Base-by-base conservation (phyloP, 1,140 invertebrate species). In the Thaumetopoea pityocampa region DNA sequence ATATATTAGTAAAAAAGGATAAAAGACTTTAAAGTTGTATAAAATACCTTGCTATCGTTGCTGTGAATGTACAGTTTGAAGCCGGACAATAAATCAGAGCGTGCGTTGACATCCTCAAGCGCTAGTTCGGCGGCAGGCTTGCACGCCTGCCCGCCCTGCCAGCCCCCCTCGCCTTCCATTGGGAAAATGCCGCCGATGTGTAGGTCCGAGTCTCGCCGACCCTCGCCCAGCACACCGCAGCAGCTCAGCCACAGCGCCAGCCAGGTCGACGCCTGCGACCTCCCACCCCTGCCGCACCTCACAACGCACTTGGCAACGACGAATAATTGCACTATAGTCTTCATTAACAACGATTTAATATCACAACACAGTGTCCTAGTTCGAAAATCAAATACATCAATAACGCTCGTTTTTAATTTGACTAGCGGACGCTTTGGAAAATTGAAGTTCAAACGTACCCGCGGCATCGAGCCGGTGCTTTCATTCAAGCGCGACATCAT, bases 111-210 rank as follows among this genome's bases (percentile, higher is more conserved):
- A 87, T 99, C 97, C 55, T 96, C 92, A 47, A 99, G 87, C 5
- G 98, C 98, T 79, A 99, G 90, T 74, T 94, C 90, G 27, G 97
- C 97, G 9, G 98, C 97, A 24, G 97, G 97, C 89, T 95, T 94
- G 72, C 96, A 97, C 1, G 95, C 95, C 88, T 96, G 94, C 6
- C 96, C 95, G 37, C 96, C 95, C 77, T 97, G 92, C 96, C 98
- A 98, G 36, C 97, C 96, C 34, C 96, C 97, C 69, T 96, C 92
- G 5, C 96, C 96, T 35, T 89, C 92, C 79, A 98, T 99, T 2
- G 98, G 98, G 86, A 99, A 99, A 56, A 99, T 98, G 10, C 96
- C 98, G 28, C 96, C 98, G 77, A 99, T 98, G 80, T 99, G 96
- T 44, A 99, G 86, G 55, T 88, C 86, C 54, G 90, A 88, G 55